These are phyloP conservation scores for Myotis lucifugus DNA, from an alignment of 2,113 vertebrate genomes.

Conservation along the genomic window DNA sequence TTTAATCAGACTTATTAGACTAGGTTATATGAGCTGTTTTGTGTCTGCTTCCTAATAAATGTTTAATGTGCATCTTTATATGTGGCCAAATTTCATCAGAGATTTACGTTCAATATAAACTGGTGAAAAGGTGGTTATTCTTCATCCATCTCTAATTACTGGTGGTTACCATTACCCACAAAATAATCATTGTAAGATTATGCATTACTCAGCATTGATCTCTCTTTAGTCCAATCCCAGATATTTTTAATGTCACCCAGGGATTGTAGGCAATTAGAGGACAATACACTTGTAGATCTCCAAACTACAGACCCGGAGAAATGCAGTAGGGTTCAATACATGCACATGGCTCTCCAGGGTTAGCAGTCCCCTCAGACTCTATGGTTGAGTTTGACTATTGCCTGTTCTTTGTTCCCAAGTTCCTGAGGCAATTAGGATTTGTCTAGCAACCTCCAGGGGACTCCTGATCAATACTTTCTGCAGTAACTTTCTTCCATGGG, in stretches of 20 bases:
- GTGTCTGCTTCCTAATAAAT: neutral
- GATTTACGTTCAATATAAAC: conserved; percentile 42
- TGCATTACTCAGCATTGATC: neutral
- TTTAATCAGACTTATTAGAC: neutral
- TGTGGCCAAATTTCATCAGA: conserved; percentile 21
- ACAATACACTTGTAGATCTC: neutral
- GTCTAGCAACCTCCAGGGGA: neutral
- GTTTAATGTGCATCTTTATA: neutral
- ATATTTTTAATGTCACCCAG: neutral
- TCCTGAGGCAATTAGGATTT: neutral
- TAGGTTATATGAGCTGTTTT: neutral
- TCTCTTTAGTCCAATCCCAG: neutral
- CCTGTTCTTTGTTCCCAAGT: neutral
- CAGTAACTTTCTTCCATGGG: neutral
- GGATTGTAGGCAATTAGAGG: neutral
- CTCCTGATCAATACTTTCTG: neutral
- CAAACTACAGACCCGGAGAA: neutral
- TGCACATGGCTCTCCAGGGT: neutral
- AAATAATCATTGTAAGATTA: neutral
- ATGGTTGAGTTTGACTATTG: neutral
- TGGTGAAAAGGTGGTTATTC: neutral
- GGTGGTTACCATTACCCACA: neutral
- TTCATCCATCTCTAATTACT: neutral
- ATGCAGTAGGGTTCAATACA: neutral
- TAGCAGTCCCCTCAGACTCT: neutral